Conservation (phyloP, 2,888 invertebrate genomes). For the Chloroclysta siterata region DNA sequence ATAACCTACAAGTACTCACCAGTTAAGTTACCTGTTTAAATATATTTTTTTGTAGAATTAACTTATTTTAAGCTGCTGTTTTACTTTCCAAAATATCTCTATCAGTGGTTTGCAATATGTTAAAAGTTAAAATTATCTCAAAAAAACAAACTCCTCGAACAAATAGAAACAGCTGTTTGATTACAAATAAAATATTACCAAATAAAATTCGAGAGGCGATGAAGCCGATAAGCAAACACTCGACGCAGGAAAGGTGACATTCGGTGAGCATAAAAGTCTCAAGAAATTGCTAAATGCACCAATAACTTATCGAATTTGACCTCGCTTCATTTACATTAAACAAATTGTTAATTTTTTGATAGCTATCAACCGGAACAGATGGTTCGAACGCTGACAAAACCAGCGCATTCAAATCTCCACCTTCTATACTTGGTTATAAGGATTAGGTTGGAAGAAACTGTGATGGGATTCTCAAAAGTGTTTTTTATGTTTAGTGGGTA, state of each 20-base stretch:
- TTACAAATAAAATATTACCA: constrained; percentile 60
- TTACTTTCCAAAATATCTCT: no score
- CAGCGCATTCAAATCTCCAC: constrained; percentile 41
- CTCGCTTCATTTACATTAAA: constrained; percentile 83
- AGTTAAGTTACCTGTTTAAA: no score
- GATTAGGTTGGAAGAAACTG: constrained; percentile 33
- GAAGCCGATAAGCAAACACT: constrained; percentile 72
- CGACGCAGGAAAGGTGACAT: constrained; percentile 78
- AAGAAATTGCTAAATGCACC: constrained; percentile 73
- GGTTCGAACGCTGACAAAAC: constrained; percentile 51
- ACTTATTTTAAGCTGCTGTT: no score
- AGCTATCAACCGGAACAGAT: constrained; percentile 83
- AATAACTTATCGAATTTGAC: constrained; percentile 81
- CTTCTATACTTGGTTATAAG: constrained; percentile 31
- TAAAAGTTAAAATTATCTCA: no score
- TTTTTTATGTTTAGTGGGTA: constrained; percentile 70
- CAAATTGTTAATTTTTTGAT: constrained; percentile 85
- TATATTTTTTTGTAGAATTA: no score
- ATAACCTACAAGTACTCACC: no score
- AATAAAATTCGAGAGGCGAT: constrained; percentile 70
- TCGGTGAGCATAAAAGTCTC: constrained; percentile 76
- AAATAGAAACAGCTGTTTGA: constrained; percentile 59
- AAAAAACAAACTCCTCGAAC: not conserved
- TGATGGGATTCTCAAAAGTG: constrained; percentile 54
- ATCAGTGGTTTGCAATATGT: no score